These are phyloP conservation scores for Drusus annulatus DNA, from an alignment of 1,140 invertebrate genomes.

Conservation along the genomic window DNA sequence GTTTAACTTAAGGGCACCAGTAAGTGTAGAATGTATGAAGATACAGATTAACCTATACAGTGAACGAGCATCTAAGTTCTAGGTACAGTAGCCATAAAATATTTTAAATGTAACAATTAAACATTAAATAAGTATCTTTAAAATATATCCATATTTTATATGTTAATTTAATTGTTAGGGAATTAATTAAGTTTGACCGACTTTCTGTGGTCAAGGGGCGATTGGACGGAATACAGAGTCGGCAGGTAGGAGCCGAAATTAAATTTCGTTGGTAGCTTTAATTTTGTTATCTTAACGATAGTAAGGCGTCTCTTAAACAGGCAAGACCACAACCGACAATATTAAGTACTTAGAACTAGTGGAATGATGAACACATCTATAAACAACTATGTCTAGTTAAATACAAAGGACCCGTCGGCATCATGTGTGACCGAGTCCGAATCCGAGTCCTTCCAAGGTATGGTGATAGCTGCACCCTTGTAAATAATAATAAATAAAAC, in stretches of 20 bases:
- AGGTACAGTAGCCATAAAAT: conserved; percentile 59
- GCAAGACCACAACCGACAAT: conserved; percentile 74
- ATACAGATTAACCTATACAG: conserved; percentile 48
- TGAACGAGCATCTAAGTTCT: conserved; percentile 56
- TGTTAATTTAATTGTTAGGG: conserved; percentile 57
- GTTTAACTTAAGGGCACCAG: neutral
- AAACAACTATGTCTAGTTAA: conserved; percentile 50
- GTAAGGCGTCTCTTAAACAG: conserved; percentile 65
- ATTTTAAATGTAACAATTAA: conserved; percentile 58
- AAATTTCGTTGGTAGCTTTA: conserved; percentile 71
- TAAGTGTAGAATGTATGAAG: neutral
- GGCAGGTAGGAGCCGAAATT: conserved; percentile 59
- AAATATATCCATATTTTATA: conserved; percentile 56
- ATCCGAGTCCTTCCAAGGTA: conserved; percentile 26
- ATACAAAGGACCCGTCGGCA: conserved; percentile 24
- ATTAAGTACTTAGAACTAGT: conserved; percentile 72
- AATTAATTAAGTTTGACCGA: conserved; percentile 55
- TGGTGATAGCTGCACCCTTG: conserved; percentile 49
- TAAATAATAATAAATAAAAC: conserved; percentile 49
- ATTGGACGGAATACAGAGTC: conserved; percentile 57
- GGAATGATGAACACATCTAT: conserved; percentile 64
- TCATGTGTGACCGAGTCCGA: neutral
- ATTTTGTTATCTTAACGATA: conserved; percentile 67
- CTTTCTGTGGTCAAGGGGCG: conserved; percentile 47
- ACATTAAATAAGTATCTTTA: conserved; percentile 58